Evolutionary conservation across 2,797 vertebrate genomes (phyloP), one percentile per base, ranked within the genome.

Genomic region (Enteromius anoplus): DNA sequence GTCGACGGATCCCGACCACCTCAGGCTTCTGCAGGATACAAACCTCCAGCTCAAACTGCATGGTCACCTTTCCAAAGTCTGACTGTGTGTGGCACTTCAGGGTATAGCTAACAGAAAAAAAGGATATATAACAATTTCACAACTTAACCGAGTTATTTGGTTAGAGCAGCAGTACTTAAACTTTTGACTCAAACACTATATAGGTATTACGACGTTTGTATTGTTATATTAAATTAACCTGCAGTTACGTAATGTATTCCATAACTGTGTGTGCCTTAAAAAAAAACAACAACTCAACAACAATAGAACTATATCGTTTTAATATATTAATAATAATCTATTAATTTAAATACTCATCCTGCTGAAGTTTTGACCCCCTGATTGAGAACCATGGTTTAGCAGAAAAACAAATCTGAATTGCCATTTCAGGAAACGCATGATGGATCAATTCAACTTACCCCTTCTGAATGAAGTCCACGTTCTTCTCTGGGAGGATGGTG

Each of bases 31-130:
- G 93, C 55, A 99, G 94, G 5, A 95, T 87, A 90, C 98, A 99
- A 42, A 99, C 96, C 92, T 99, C 98, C 84, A 99, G 90, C 91
- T 98, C 95, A 88, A 99, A 99, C 60, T 93, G 95, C 95, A 98
- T 94, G 14, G 96, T 96, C 71, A 97, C 95, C 92, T 97, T 97
- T 79, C 97, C 96, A 87, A 95, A 97, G 92, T 97, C 96, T 0
- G 95, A 97, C 87, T 90, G 93, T 0, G 95, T 98, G 76, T 92
- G 94, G 90, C 98, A 99, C 90, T 97, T 98, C 53, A 99, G 90
- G 6, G 93, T 96, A 47, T 98, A 99, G 6, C 98, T 99, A 86
- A 34, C 81, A 42, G 65, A 55, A 45, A 72, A 29, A 72, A 5
- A 55, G 21, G n/a, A 47, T 17, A 68, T 6, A 21, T 77, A 37